Base-by-base conservation (phyloP, 2,797 vertebrate species). In the Pampus argenteus region DNA sequence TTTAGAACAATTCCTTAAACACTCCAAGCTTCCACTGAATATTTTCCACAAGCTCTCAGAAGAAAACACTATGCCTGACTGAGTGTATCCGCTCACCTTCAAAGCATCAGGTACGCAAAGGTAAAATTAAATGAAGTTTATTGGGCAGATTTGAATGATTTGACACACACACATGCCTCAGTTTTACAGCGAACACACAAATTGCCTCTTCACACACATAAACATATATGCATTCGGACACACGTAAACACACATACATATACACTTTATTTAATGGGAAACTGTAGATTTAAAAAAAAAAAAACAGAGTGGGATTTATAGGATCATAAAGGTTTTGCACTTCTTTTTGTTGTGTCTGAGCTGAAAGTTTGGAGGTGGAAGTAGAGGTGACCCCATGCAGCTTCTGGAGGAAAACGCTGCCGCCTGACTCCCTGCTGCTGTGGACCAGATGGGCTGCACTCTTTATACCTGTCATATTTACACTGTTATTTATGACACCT, bases 1-100 rank as follows among this genome's bases (percentile, higher is more conserved):
- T 94, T 94, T 93, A 94, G 91, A 92, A 92, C 85, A 88, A 87
- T 92, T 92, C 90, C 87, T 88, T 90, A 93, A 94, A 94, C 89
- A 90, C 85, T 86, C 83, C 89, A 76, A 91, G 87, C 87, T 93
- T 93, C 87, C 84, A 88, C 85, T 61, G 86, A 94, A 92, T 89
- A 91, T 93, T 93, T 91, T 94, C 93, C 92, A 93, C 87, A 61
- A 62, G 69, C 81, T 82, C 89, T 90, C 84, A 80, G 92, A 91
- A 91, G 87, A 72, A 91, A 89, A 84, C 83, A 79, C 78, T 77
- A 92, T 54, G 77, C 72, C 44, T 69, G 83, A 79, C 70, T 11
- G 31, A 76, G 59, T 5, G 10, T 71, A 57, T 79, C 66, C 20
- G 17, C 49, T 86, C 66, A 73, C 76, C 87, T 90, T 86, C 74